phyloP scores from a whole-genome alignment of 2,113 vertebrate genomes.

The Pituophis catenifer region DNA sequence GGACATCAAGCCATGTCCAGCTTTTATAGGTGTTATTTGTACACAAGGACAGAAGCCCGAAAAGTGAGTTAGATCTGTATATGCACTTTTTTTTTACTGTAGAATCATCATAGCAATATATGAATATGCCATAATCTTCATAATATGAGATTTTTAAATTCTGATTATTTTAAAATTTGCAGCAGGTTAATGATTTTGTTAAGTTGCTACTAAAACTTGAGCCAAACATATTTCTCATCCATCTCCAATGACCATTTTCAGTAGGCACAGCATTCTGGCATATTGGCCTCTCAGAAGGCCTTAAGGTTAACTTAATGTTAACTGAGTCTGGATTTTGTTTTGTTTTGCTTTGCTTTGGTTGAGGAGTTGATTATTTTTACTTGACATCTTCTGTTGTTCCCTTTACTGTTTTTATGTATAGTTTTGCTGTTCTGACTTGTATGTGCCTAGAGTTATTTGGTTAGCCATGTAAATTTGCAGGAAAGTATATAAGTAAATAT shows the following conservation, averaged over 20 bases:
- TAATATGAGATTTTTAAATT: not conserved
- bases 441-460: not conserved
- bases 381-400: not conserved
- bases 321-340: not conserved
- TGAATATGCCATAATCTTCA: not conserved
- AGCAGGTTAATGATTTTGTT: not conserved
- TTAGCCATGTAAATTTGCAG: not conserved
- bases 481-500: not conserved
- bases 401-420: not conserved
- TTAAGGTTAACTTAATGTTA: not conserved
- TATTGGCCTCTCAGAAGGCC: not conserved
- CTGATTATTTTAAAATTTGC: not conserved
- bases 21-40: accelerated
- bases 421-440: not conserved
- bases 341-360: not conserved
- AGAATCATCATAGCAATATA: not conserved
- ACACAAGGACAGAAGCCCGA: conserved; percentile 11
- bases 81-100: not conserved
- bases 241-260: not conserved
- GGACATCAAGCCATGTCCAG: not conserved
- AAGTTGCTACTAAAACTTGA: not conserved
- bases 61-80: conserved; percentile 10
- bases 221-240: not conserved
- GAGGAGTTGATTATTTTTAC: not conserved
- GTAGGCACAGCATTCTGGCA: not conserved